Evolutionary conservation across 2,888 invertebrate genomes (phyloP), one percentile per base, ranked within the genome.

Genomic region (Dryomyza anilis): DNA sequence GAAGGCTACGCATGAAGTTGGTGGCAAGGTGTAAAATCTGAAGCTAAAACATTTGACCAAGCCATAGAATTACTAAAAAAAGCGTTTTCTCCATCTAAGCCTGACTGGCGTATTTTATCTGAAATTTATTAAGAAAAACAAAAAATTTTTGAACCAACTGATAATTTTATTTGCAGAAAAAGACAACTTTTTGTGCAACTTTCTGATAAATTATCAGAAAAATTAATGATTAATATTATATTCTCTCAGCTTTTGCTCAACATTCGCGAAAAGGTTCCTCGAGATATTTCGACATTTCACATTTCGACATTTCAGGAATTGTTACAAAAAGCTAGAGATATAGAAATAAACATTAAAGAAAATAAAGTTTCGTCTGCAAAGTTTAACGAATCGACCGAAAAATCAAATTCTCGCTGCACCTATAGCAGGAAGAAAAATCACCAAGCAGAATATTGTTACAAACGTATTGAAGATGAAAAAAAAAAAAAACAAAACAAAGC

Each of bases 21-120:
- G 67, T 67, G 67, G 67, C 65, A 67, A 58, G 63, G 67, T 12
- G 61, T 67, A 2, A 60, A 65, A 6, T 5, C 25, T 46, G 64
- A 63, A 14, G 60, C 52, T 1, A 57, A 55, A 39, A 36, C 53
- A 2, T 65, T 65, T 30, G 5, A 5, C n/a, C 14, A 39, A 39
- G 60, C 48, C 8, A 25, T 60, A 16, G 14, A 30, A 46, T 6
- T 60, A 29, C 19, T 62, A 39, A 25, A 43, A 2, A 23, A 53
- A 10, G 33, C 52, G 16, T 62, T 62, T 36, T 33, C 52, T 12
- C 53, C 53, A 3, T 16, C 53, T 27, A 63, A 56, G 33, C 56
- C 63, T 46, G 64, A 55, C 5, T 64, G 63, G 63, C 56, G 63
- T 1, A 57, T 64, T 27, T 64, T 50, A 29, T 10, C 50, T 2